Percentiles rank a stretch among this genome's conserved stretches.
These are phyloP conservation scores for Gnatocerus cornutus DNA, from an alignment of 2,888 invertebrate species.

Conservation along the genomic window DNA sequence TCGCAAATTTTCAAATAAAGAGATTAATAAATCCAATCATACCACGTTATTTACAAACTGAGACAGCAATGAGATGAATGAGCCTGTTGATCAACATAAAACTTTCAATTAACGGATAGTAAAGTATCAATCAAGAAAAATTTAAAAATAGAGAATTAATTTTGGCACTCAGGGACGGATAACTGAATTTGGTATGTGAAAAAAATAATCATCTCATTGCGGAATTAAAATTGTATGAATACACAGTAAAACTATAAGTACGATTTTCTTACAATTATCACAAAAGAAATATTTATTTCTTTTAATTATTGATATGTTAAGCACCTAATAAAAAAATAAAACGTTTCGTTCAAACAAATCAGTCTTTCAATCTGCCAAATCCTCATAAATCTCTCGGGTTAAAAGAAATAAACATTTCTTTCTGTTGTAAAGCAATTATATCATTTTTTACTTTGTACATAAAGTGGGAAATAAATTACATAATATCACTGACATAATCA, in stretches of 20 bases:
- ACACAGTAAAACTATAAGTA: conserved; percentile 37
- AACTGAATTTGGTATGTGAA: conserved; percentile 33
- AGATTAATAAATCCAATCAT: conserved; percentile 7
- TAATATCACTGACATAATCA: conserved; percentile 43
- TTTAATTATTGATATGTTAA: conserved; percentile 52
- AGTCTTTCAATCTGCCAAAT: conserved; percentile 43
- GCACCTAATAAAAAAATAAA: conserved; percentile 34
- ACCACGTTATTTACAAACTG: conserved; percentile 38
- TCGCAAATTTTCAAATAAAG: neutral
- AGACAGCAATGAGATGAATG: conserved; percentile 44
- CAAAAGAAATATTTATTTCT: conserved; percentile 50
- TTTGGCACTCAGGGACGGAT: conserved; percentile 59
- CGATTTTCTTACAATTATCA: conserved; percentile 28
- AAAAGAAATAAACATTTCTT: conserved; percentile 46
- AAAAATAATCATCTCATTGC: conserved; percentile 44
- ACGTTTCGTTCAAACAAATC: conserved; percentile 42
- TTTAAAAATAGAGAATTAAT: conserved; percentile 19
- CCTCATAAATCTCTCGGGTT: conserved; percentile 7
- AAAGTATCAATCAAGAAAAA: conserved; percentile 11
- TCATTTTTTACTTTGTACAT: conserved; percentile 28
- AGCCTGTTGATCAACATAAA: conserved; percentile 15
- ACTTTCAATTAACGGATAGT: neutral
- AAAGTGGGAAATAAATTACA: conserved; percentile 44
- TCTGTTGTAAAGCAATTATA: neutral
- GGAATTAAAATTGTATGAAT: conserved; percentile 15